Percentiles rank a stretch among this genome's conserved stretches.
phyloP scores from a whole-genome alignment of 1,140 invertebrate genomes.

The Papilio machaon region DNA sequence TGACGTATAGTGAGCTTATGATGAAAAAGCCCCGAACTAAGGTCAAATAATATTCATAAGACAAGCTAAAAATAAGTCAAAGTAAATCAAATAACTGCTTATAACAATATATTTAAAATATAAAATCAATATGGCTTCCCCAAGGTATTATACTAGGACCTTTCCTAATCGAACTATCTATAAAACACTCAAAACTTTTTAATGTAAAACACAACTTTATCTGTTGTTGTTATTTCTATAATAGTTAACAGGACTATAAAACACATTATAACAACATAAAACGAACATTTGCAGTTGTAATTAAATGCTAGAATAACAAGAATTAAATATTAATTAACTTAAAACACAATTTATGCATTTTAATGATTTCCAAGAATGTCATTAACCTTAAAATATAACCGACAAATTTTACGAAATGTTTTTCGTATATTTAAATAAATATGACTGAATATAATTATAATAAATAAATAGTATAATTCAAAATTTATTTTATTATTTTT shows the following conservation, averaged over 20 bases:
- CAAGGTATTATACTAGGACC: neutral
- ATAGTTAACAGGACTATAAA: neutral
- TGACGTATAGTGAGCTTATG: too few species aligned
- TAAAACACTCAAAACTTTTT: neutral
- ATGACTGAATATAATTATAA: neutral
- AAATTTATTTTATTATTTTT: too few species aligned
- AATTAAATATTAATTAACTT: neutral
- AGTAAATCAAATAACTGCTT: neutral
- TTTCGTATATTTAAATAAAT: neutral
- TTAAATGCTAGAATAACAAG: slow-evolving; percentile 8
- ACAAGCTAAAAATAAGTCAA: neutral
- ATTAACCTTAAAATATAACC: slow-evolving; percentile 13
- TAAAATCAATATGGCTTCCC: neutral
- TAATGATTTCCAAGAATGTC: slow-evolving; percentile 1
- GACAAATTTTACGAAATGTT: neutral
- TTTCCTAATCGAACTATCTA: neutral
- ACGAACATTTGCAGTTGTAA: slow-evolving; percentile 3
- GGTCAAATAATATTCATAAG: neutral
- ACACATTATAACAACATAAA: slow-evolving; percentile 23
- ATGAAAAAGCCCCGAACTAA: too few species aligned
- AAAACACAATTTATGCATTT: neutral
- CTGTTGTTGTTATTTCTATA: slow-evolving; percentile 12
- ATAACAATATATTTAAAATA: neutral
- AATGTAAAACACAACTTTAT: neutral
- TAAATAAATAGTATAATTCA: neutral